Base-by-base conservation (phyloP, 2,113 vertebrate species). In the Argyrosomus japonicus region DNA sequence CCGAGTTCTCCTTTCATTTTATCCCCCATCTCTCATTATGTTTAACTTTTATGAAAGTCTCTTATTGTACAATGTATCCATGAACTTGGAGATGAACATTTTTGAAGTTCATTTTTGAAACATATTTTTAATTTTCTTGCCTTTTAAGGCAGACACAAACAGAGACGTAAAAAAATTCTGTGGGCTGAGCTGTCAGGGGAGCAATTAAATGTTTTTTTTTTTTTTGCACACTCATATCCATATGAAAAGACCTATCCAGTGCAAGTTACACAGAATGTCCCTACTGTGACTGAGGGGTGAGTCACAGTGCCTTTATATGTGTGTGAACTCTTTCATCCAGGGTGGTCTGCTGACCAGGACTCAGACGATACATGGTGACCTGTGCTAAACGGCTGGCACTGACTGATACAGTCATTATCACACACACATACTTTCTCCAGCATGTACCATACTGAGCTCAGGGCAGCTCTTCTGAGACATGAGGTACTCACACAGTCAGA, bases 331-430 rank as follows among this genome's bases (percentile, higher is more conserved):
- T 77, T 78, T 88, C 54, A 81, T 83, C 77, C 14, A 43, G 71
- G 85, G 79, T 86, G 88, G 83, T 92, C 87, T 69, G 80, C 74
- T 80, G 68, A 80, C 71, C 2, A 21, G 63, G 81, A 76, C 21
- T 12, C 47, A 74, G 71, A 60, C 51, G 77, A 63, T 51, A 54
- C 83, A 79, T 3, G 23, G 72, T 71, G 70, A 89, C 87, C 89
- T 73, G 58, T 9, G 77, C 72, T 3, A 60, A 79, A 73, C 82
- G 84, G 79, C 86, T 89, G 88, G 90, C 87, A 91, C 90, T 36
- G 79, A 87, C 82, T 75, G 80, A 88, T 69, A 88, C 89, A 71
- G 74, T 71, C 81, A 77, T 70, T 32, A 85, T 47, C 45, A 56
- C 72, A 40, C 36, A 40, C 79, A 48, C 68, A 65, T 36, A 53